Base-by-base conservation (phyloP, 2,113 vertebrate species). In the Motacilla alba region DNA sequence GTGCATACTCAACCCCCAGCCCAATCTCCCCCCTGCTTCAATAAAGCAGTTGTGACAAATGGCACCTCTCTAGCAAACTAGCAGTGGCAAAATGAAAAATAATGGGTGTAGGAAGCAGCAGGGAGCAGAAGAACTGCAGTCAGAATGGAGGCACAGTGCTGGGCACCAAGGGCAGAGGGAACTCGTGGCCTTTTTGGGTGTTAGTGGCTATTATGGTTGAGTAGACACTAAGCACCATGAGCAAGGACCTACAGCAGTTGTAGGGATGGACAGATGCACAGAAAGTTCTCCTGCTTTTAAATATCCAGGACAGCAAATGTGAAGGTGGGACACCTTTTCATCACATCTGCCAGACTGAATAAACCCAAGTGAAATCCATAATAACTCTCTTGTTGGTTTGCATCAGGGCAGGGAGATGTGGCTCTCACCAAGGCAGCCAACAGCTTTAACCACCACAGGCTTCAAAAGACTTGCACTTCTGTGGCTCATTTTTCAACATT, bases 61-160 rank as follows among this genome's bases (percentile, higher is more conserved):
- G 35, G 52, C 52, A 53, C 39, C 72, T 67, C 1, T 1, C 44
- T 26, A 64, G 41, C 69, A 86, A 95, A 72, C 73, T 20, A 83
- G 43, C 82, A 68, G 63, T 2, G 72, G 47, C 33, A 75, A 92
- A 97, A 92, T 83, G 64, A 89, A 89, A 90, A 92, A 68, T 84
- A 86, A 68, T 72, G 83, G 39, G 41, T 11, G 52, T 33, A 39
- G 44, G 49, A 83, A 94, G 72, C 37, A 70, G 82, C 55, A 59
- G 63, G 49, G 68, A 86, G 75, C 64, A 67, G 22, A 41, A 59
- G 22, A 85, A 9, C 55, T 52, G 6, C 3, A 6, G 50, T 30
- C 49, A 47, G 75, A 69, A 59, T 21, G 13, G 44, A 80, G 41
- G 22, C 46, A 84, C 28, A 39, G 63, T 18, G 33, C 50, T 62